Base-by-base conservation (phyloP, 2,113 vertebrate species). In the Trematocara nigrifrons region DNA sequence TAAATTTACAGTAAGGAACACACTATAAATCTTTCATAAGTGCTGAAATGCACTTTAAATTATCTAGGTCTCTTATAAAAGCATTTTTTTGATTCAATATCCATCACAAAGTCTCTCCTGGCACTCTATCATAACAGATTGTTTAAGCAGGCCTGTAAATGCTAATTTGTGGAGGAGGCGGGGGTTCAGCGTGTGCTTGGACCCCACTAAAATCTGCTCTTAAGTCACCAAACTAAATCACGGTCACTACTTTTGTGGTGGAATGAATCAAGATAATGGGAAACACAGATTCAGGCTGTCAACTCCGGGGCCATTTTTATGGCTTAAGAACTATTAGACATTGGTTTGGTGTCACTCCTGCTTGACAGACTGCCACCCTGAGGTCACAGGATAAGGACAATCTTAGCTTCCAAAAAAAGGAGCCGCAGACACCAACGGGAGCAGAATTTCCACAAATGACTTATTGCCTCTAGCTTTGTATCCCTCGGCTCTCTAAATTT, bases 201-300 rank as follows among this genome's bases (percentile, higher is more conserved):
- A 77, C 80, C 87, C 74, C 33, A 87, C 78, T 12, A 54, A 91
- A 91, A 88, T 81, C 40, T 87, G 77, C 83, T 89, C 80, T 87
- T 74, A 86, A 76, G 80, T 82, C 56, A 53, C 64, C 87, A 89
- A 92, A 91, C 89, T 86, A 86, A 61, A 45, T 81, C 79, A 82
- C 79, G 80, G 83, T 89, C 82, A 57, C 78, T 92, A 51, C 81
- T 85, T 93, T 91, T 94, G 91, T 85, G 79, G 54, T 84, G 89
- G 87, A 93, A 95, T 94, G 92, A 94, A 94, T 94, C 89, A 95
- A 93, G 89, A 81, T 92, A 87, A 91, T 94, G 59, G 91, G 77
- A 22, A 87, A 85, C 57, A 53, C 91, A 91, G 90, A 91, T 92
- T 71, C 83, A 82, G 86, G 54, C 90, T 90, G 94, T 93, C 93